Conservation (phyloP, 2,797 vertebrate genomes). For the Amniataba percoides region DNA sequence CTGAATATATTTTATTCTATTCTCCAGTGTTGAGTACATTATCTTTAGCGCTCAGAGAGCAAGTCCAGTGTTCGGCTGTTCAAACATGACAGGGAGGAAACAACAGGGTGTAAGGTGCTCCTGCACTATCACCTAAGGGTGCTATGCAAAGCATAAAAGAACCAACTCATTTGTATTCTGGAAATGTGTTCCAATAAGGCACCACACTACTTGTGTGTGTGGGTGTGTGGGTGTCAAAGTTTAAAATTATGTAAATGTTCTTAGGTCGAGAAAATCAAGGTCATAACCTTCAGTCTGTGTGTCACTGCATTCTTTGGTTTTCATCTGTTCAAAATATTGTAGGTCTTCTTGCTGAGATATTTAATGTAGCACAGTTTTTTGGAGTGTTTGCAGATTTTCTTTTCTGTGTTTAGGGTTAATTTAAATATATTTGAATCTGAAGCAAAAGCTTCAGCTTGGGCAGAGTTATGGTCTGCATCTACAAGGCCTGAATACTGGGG, state of each 20-base stretch:
- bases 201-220: conserved; percentile 30
- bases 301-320: conserved; percentile 62
- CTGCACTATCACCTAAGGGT: conserved; percentile 56
- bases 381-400: conserved; percentile 39
- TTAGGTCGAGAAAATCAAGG: conserved; percentile 61
- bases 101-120: conserved; percentile 26
- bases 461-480: conserved; percentile 22
- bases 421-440: conserved; percentile 16
- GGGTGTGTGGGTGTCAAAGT: conserved; percentile 31
- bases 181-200: conserved; percentile 44
- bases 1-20: conserved; percentile 37
- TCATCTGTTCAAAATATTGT: conserved; percentile 49
- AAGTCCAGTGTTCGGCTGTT: conserved; percentile 37
- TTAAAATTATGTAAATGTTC: conserved; percentile 67
- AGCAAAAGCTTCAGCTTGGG: conserved; percentile 26
- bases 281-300: conserved; percentile 57
- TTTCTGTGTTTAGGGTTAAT: conserved; percentile 34
- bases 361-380: conserved; percentile 28
- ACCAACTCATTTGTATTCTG: conserved; percentile 60
- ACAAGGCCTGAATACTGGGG: conserved; percentile 16
- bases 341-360: conserved; percentile 34
- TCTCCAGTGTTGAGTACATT: conserved; percentile 17
- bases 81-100: conserved; percentile 41
- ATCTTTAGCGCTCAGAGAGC: conserved; percentile 40
- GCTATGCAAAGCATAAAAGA: conserved; percentile 56